Evolutionary conservation across 2,797 vertebrate species (phyloP).

Genomic region (Mus caroli): DNA sequence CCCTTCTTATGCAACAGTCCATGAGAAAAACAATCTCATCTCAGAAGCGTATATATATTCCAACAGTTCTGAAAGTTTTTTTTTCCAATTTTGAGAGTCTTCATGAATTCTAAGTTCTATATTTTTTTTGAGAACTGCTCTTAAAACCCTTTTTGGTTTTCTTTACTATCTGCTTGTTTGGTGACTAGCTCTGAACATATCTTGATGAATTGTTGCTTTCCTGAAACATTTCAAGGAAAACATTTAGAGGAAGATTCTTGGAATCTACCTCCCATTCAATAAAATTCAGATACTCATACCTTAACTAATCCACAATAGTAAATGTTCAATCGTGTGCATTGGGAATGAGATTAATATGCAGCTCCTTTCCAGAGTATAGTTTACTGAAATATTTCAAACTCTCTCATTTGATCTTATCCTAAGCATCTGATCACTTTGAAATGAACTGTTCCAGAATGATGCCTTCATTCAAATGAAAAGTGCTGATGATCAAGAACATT

Average conservation of each 20-base stretch:
- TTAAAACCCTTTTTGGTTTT: slow-evolving; percentile 94
- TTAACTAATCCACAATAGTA: slow-evolving; percentile 88
- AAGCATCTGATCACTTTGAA: not conserved
- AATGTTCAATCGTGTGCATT: not conserved
- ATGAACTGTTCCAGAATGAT: not conserved
- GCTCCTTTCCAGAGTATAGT: not conserved
- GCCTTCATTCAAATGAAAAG: not conserved
- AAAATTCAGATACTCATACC: slow-evolving; percentile 97
- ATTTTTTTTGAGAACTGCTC: slow-evolving; percentile 96
- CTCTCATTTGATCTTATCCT: not conserved
- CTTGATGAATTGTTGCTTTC: slow-evolving; percentile 98
- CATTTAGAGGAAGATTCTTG: slow-evolving; percentile 94
- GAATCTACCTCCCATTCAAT: slow-evolving; percentile 96
- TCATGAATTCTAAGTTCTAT: slow-evolving; percentile 95
- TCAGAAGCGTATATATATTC: slow-evolving; percentile 92
- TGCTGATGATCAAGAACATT: not conserved
- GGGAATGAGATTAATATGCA: not conserved
- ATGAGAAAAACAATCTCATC: slow-evolving; percentile 89
- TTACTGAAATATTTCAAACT: not conserved
- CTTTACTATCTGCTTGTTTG: slow-evolving; percentile 94
- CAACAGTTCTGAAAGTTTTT: slow-evolving; percentile 91
- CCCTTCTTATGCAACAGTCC: slow-evolving; percentile 95
- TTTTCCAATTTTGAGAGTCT: slow-evolving; percentile 95
- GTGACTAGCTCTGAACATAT: slow-evolving; percentile 96
- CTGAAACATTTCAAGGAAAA: slow-evolving; percentile 86